A percentile compares a stretch with the other conserved stretches of the same genome.
These are phyloP conservation scores for Neosilurus hyrtlii DNA, from an alignment of 2,797 vertebrate genomes.

Conservation along the genomic window DNA sequence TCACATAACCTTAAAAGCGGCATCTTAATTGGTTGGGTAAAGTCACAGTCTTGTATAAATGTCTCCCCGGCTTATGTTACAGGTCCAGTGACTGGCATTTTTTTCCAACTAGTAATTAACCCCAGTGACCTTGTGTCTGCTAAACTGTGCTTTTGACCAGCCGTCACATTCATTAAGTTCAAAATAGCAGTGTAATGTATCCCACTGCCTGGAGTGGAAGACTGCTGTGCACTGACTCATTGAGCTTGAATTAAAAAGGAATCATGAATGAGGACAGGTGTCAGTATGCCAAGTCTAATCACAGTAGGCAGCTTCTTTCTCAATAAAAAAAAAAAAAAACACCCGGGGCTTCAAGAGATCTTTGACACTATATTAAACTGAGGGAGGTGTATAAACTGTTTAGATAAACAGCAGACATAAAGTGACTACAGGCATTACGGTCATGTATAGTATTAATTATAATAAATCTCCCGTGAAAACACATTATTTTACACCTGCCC, in stretches of 20 bases:
- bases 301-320: constrained; percentile 15
- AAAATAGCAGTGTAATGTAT: constrained; percentile 47
- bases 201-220: constrained; percentile 47
- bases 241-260: constrained; percentile 28
- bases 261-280: constrained; percentile 31
- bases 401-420: constrained; percentile 9
- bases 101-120: constrained; percentile 59
- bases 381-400: constrained; percentile 13
- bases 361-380: constrained; percentile 32
- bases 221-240: constrained; percentile 24
- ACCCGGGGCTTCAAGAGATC: constrained; percentile 2
- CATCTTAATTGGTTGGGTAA: constrained; percentile 48
- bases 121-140: constrained; percentile 44
- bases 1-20: constrained; percentile 45
- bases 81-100: constrained; percentile 52
- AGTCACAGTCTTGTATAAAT: constrained; percentile 53
- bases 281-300: constrained; percentile 33
- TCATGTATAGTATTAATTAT: background rate
- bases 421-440: constrained; percentile 11
- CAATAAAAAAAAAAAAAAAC: background rate
- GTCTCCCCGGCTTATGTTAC: constrained; percentile 37
- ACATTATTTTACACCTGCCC: background rate
- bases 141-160: constrained; percentile 54
- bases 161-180: constrained; percentile 48
- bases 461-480: background rate